Evolutionary conservation across 1,140 invertebrate genomes (phyloP).

Genomic region (Euwallacea similis): DNA sequence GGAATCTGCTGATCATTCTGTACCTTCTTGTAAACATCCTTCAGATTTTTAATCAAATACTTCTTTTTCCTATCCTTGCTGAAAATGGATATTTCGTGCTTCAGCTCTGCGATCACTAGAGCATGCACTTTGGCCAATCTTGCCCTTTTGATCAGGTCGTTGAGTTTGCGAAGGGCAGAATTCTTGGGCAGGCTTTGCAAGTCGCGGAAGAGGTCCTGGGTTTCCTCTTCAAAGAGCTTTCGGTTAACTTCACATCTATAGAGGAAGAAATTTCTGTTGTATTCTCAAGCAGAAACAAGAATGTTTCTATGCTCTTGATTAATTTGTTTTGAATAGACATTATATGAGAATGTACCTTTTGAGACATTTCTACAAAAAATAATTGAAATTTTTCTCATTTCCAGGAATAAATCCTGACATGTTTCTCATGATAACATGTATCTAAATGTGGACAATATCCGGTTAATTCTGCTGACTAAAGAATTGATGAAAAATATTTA

Average conservation of each 20-base stretch:
- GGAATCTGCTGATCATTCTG: conserved; percentile 73
- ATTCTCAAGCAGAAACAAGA: no score
- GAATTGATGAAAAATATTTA: no score
- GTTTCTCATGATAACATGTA: no score
- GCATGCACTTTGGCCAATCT: conserved; percentile 81
- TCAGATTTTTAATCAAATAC: conserved; percentile 79
- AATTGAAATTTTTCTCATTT: no score
- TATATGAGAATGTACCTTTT: no score
- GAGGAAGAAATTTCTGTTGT: no score
- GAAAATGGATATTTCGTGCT: conserved; percentile 62
- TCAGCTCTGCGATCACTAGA: conserved; percentile 79
- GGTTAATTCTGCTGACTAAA: no score
- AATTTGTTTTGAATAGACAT: no score
- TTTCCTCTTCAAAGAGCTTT: conserved; percentile 73
- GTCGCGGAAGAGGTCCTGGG: conserved; percentile 75
- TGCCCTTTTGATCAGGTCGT: conserved; percentile 78
- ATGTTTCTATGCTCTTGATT: no score
- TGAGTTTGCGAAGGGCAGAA: conserved; percentile 77
- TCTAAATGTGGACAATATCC: no score
- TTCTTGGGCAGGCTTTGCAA: conserved; percentile 73
- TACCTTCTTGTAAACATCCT: conserved; percentile 69
- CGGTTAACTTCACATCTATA: conserved; percentile 57
- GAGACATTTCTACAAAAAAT: no score
- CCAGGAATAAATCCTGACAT: no score
- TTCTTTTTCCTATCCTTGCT: conserved; percentile 82